Conservation (phyloP, 2,113 vertebrate genomes). For the Syrmaticus mikado region DNA sequence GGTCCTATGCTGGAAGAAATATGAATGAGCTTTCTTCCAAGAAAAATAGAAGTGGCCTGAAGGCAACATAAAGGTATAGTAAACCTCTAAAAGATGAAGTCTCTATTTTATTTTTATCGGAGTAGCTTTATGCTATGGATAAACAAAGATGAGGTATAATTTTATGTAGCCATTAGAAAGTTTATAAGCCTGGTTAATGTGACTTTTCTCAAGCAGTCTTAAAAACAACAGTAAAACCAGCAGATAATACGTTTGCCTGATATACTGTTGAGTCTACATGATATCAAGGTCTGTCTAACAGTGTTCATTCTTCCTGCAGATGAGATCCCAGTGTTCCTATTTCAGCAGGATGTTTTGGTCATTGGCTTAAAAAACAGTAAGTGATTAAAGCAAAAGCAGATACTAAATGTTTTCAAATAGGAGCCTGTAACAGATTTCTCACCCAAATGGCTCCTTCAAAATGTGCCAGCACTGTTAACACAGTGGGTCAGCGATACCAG, state of each 20-base stretch:
- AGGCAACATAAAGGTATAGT: slow-evolving; percentile 31
- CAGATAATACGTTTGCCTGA: background rate
- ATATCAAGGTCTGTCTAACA: background rate
- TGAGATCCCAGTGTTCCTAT: slow-evolving; percentile 25
- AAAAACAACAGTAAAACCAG: slow-evolving; percentile 34
- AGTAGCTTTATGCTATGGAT: slow-evolving; percentile 32
- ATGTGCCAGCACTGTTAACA: background rate
- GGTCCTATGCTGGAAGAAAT: slow-evolving; percentile 22
- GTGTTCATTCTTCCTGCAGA: background rate
- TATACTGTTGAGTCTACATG: rapidly evolving
- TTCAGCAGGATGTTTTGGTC: slow-evolving; percentile 53
- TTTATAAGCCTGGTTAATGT: slow-evolving; percentile 19
- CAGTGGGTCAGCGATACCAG: background rate
- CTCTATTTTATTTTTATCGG: slow-evolving; percentile 27
- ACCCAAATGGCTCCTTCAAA: slow-evolving; percentile 16
- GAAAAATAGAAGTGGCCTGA: background rate
- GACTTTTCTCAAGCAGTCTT: slow-evolving; percentile 14
- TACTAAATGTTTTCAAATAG: slow-evolving; percentile 56
- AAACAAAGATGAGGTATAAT: slow-evolving; percentile 42
- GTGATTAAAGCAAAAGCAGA: background rate
- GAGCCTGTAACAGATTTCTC: slow-evolving; percentile 40
- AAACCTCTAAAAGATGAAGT: slow-evolving; percentile 33
- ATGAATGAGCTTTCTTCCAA: slow-evolving; percentile 5
- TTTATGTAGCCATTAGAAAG: slow-evolving; percentile 32
- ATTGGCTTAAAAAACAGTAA: slow-evolving; percentile 39